Evolutionary conservation across 2,888 invertebrate genomes (phyloP), one percentile per base, ranked within the genome.

Genomic region (Dusona sp.): DNA sequence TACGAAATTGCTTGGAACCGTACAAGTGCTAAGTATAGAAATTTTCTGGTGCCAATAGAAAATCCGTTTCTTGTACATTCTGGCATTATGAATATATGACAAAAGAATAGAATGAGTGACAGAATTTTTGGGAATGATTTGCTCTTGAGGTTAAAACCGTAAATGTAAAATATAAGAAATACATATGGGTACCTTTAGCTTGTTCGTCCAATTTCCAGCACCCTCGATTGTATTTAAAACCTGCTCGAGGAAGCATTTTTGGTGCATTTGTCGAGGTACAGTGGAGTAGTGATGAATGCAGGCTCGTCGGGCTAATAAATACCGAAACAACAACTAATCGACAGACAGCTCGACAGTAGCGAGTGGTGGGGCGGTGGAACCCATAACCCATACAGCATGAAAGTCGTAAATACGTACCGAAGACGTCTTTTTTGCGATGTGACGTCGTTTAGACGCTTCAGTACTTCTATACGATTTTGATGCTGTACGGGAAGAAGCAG

Each of bases 191-290:
- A 94, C 94, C 94, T 91, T 91, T 93, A 8, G 92, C 92, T n/a
- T 93, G 91, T 8, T 92, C 91, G 83, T 93, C 92, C 72, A 94
- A 91, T 88, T 94, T 93, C 94, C 94, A 94, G 87, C 92, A 92
- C 42, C 91, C 93, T 67, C 90, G 91, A 83, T 83, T 92, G 93
- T 94, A 93, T 89, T 91, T 92, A 72, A 84, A 87, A 61, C 80
- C 82, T 54, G 72, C 68, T 70, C 79, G 87, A 22, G 84, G 64
- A n/a, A 84, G 33, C 87, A 84, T 84, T 51, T 75, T 79, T 68
- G 48, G 0, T 22, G 72, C 72, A 72, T 80, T 64, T 48, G 48
- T 64, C 48, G 13, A n/a, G 51, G 8, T 3, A 54, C 51, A n/a
- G 51, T 8, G 22, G 22, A 54, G 3, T 48, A 48, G 45, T 16